These are phyloP conservation scores for Fulica atra DNA, from an alignment of 2,113 vertebrate species.

Conservation along the genomic window DNA sequence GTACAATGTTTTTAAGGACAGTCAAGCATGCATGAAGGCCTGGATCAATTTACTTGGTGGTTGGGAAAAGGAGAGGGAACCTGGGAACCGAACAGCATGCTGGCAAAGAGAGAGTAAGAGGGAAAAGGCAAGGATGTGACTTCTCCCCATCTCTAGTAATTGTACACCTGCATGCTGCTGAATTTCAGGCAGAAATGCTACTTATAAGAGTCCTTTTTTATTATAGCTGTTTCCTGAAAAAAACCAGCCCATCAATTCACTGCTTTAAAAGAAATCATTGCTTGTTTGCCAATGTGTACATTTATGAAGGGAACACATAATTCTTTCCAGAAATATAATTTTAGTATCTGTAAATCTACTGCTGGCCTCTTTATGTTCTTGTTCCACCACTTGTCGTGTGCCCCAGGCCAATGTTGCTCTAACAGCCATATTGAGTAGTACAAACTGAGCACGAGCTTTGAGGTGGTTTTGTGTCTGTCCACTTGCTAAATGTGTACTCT, in stretches of 20 bases:
- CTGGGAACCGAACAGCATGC: accelerated
- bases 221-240: not conserved
- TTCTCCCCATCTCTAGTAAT: not conserved
- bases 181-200: not conserved
- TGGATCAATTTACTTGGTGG: not conserved
- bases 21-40: not conserved
- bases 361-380: not conserved
- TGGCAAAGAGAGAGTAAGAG: not conserved
- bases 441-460: not conserved
- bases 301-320: not conserved
- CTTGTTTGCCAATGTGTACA: not conserved
- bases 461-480: not conserved
- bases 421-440: not conserved
- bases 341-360: not conserved
- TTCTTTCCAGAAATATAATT: not conserved
- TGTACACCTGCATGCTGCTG: not conserved
- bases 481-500: not conserved
- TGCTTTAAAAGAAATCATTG: not conserved
- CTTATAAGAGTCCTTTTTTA: not conserved
- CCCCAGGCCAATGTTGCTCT: not conserved
- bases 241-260: not conserved
- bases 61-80: not conserved
- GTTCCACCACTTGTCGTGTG: not conserved
- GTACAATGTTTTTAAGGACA: not conserved
- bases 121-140: not conserved